phyloP scores from a whole-genome alignment of 2,797 vertebrate species.

The Molossus alvarezi region DNA sequence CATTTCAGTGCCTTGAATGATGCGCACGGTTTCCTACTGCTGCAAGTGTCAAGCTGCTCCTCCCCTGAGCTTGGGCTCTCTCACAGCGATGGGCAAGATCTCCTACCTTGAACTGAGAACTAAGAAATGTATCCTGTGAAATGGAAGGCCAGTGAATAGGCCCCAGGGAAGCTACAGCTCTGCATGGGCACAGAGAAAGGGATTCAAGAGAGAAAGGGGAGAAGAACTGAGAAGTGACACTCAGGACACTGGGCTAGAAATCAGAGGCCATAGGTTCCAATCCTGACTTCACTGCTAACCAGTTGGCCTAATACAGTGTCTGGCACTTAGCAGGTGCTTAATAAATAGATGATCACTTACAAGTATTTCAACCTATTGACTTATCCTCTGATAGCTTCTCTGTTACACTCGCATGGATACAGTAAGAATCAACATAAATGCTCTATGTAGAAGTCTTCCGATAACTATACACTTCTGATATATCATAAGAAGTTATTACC shows the following conservation, averaged over 20 bases:
- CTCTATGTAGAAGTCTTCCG: neutral
- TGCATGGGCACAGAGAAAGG: neutral
- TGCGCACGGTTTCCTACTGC: neutral
- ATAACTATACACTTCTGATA: neutral
- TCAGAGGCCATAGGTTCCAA: neutral
- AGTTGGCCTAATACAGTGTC: neutral
- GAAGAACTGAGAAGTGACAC: neutral
- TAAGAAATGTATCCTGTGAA: neutral
- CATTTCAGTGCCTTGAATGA: neutral
- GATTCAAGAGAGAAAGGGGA: neutral
- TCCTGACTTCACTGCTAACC: neutral
- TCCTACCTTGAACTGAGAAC: neutral
- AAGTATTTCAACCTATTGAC: neutral
- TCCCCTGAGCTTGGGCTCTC: neutral
- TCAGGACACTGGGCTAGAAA: neutral
- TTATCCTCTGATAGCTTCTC: neutral
- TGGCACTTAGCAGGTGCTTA: neutral
- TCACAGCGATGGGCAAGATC: neutral
- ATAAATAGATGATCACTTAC: neutral
- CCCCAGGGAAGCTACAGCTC: neutral
- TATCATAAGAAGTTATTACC: neutral
- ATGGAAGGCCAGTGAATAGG: neutral
- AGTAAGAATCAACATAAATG: neutral
- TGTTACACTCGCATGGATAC: neutral
- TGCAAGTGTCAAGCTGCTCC: accelerated